phyloP scores from a whole-genome alignment of 2,797 vertebrate genomes.

The Microctenopoma lineatum region DNA sequence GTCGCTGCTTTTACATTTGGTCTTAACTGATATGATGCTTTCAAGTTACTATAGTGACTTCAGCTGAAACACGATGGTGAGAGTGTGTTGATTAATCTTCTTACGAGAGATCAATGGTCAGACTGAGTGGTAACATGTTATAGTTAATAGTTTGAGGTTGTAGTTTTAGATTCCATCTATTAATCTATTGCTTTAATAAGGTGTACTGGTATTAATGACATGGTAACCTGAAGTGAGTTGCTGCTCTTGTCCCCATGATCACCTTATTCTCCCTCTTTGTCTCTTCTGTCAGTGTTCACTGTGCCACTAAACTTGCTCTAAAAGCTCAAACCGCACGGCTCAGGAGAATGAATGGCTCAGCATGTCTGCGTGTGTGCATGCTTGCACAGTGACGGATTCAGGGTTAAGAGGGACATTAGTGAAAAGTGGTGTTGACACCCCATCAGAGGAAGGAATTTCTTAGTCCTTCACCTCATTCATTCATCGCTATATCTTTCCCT shows the following conservation, averaged over 20 bases:
- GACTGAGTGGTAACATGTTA: no score
- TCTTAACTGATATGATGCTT: no score
- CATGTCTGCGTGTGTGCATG: slow-evolving; percentile 13
- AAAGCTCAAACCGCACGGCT: slow-evolving; percentile 65
- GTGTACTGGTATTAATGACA: slow-evolving; percentile 14
- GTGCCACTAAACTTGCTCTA: slow-evolving; percentile 60
- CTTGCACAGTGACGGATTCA: slow-evolving; percentile 49
- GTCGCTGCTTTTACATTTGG: no score
- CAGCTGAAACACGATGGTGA: no score
- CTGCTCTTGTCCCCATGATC: slow-evolving; percentile 46
- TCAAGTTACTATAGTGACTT: no score
- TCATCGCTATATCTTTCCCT: slow-evolving; percentile 57
- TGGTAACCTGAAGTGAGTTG: slow-evolving; percentile 24
- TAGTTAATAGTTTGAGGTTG: no score
- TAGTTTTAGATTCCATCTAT: no score
- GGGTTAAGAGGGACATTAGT: slow-evolving; percentile 72
- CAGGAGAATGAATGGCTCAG: slow-evolving; percentile 53
- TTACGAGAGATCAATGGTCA: no score
- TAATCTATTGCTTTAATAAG: not conserved
- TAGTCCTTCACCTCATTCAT: slow-evolving; percentile 64
- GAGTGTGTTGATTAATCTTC: no score
- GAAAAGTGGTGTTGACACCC: slow-evolving; percentile 65
- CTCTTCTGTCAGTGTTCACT: slow-evolving; percentile 37
- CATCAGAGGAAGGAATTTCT: slow-evolving; percentile 55
- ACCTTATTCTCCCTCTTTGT: slow-evolving; percentile 35